A percentile compares a stretch with the other conserved stretches of the same genome.
These are phyloP conservation scores for Drosophila vallismaia DNA, from an alignment of 2,888 invertebrate genomes.

Conservation along the genomic window DNA sequence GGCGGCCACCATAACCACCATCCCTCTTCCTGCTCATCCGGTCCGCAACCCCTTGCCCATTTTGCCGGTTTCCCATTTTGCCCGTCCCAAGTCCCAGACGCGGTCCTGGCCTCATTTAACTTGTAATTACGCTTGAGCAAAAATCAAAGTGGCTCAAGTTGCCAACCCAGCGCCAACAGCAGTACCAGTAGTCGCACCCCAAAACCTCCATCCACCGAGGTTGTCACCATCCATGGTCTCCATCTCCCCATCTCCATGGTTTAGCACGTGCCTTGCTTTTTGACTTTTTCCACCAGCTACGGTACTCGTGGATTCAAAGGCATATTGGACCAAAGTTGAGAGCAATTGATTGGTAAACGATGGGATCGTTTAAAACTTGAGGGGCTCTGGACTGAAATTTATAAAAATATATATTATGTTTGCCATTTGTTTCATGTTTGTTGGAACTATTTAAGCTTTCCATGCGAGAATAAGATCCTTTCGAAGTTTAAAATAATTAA, in stretches of 20 bases:
- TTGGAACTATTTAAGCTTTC: neutral
- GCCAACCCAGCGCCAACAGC: slow-evolving; percentile 49
- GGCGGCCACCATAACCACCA: slow-evolving; percentile 58
- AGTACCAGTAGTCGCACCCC: slow-evolving; percentile 8
- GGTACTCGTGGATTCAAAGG: slow-evolving; percentile 12
- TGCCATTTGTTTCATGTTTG: neutral
- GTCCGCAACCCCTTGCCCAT: slow-evolving; percentile 4
- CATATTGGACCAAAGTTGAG: slow-evolving; percentile 20
- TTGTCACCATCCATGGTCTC: slow-evolving; percentile 18
- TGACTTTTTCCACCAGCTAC: slow-evolving; percentile 16
- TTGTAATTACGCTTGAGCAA: slow-evolving; percentile 80
- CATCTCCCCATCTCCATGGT: slow-evolving; percentile 9
- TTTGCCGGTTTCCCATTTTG: slow-evolving; percentile 23
- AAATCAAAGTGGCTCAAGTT: slow-evolving; percentile 80
- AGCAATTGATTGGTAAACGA: slow-evolving; percentile 17
- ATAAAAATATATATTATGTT: neutral
- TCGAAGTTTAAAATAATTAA: neutral
- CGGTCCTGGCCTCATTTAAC: slow-evolving; percentile 81
- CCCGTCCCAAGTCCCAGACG: slow-evolving; percentile 45
- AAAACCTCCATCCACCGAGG: slow-evolving; percentile 20
- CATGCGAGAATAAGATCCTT: neutral
- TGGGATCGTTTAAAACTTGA: neutral
- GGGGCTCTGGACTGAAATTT: neutral
- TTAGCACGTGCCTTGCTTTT: slow-evolving; percentile 38
- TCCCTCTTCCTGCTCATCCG: neutral